phyloP scores from a whole-genome alignment of 2,113 vertebrate genomes.

The Origma solitaria region DNA sequence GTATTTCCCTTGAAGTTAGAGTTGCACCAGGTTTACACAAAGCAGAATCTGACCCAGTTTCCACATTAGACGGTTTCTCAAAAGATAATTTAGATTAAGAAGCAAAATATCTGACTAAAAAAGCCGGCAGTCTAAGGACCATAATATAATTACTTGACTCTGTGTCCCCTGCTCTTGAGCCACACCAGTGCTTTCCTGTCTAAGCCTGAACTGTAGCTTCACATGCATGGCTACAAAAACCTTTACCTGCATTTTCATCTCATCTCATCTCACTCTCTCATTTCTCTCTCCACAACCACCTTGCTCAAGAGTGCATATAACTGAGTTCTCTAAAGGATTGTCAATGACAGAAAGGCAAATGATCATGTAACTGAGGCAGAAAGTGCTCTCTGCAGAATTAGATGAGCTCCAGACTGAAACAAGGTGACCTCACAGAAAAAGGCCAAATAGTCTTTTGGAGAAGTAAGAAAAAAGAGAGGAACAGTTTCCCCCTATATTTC shows the following conservation, averaged over 20 bases:
- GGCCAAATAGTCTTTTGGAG: neutral
- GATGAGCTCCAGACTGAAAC: neutral
- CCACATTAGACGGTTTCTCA: neutral
- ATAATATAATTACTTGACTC: neutral
- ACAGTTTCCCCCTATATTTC: neutral
- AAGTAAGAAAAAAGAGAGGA: neutral
- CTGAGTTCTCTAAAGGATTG: neutral
- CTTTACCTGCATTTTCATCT: neutral
- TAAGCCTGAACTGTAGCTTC: neutral
- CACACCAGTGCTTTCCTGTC: neutral
- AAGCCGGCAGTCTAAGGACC: neutral
- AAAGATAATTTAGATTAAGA: neutral
- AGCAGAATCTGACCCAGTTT: slow-evolving; percentile 11
- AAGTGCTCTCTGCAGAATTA: neutral
- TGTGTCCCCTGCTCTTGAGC: neutral
- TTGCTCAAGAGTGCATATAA: neutral
- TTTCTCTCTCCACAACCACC: neutral
- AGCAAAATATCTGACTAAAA: neutral
- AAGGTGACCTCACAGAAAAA: neutral
- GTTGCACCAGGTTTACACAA: slow-evolving; percentile 6
- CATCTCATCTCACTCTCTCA: neutral
- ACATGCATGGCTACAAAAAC: neutral
- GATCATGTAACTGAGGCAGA: neutral
- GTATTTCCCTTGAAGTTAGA: slow-evolving; percentile 29
- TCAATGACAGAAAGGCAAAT: neutral